Evolutionary conservation across 1,140 invertebrate genomes (phyloP).

Genomic region (Euwallacea fornicatus): DNA sequence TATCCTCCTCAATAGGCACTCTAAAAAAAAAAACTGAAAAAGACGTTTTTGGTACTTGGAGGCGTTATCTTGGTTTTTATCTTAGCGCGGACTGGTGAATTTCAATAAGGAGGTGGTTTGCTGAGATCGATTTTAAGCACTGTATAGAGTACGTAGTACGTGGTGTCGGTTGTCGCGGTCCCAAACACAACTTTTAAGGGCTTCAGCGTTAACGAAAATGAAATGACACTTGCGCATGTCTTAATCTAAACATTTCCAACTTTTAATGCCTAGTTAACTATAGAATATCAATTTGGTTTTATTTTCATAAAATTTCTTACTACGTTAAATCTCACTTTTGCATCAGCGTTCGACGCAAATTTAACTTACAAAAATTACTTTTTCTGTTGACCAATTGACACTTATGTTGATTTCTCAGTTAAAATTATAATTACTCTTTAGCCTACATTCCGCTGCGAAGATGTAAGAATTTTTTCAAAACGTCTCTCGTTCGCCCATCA

Average conservation of each 20-base stretch:
- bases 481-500: not conserved
- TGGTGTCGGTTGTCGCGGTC: no score
- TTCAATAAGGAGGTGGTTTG: no score
- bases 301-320: slow-evolving; percentile 47
- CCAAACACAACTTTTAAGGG: no score
- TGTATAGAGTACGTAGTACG: no score
- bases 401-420: slow-evolving; percentile 33
- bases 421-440: slow-evolving; percentile 9
- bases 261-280: slow-evolving; percentile 23
- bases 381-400: slow-evolving; percentile 42
- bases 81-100: no score
- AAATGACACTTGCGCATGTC: slow-evolving; percentile 31
- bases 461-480: slow-evolving; percentile 20
- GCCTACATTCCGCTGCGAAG: slow-evolving; percentile 27
- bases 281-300: slow-evolving; percentile 40
- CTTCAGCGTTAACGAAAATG: no score
- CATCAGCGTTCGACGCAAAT: slow-evolving; percentile 49
- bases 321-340: slow-evolving; percentile 52
- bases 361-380: slow-evolving; percentile 33
- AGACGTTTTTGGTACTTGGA: no score
- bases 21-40: no score
- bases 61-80: no score
- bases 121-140: no score
- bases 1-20: no score
- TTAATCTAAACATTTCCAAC: slow-evolving; percentile 43